Evolutionary conservation across 92 coral and sea anemone genomes (phyloP).

Genomic region (Micromussa lordhowensis): DNA sequence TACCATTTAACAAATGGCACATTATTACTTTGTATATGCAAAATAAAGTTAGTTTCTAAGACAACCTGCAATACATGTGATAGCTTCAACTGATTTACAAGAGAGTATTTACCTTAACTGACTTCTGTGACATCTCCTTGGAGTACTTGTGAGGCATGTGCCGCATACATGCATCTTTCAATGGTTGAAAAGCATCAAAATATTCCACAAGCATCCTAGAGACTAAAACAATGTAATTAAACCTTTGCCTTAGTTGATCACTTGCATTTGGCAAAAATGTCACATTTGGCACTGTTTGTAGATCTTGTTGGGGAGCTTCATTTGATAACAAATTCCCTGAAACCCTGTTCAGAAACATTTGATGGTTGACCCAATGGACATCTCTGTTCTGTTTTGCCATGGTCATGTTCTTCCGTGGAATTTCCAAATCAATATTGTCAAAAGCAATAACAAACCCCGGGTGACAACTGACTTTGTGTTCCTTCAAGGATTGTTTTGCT

Average conservation of each 20-base stretch:
- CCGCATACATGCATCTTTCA: slow-evolving; percentile 53
- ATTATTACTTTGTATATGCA: too few species aligned
- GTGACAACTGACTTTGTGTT: not conserved
- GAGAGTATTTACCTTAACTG: slow-evolving; percentile 35
- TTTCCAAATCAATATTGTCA: not conserved
- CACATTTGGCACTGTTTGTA: too few species aligned
- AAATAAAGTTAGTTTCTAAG: too few species aligned
- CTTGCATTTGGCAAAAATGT: too few species aligned
- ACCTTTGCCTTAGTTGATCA: not conserved
- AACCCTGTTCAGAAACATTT: not conserved
- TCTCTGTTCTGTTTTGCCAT: not conserved
- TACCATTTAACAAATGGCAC: too few species aligned
- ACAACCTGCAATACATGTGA: too few species aligned
- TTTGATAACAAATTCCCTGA: not conserved
- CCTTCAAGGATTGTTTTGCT: too few species aligned
- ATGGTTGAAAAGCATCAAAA: slow-evolving; percentile 46
- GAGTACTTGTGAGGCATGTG: slow-evolving; percentile 27
- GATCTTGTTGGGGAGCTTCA: not conserved
- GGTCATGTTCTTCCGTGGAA: not conserved
- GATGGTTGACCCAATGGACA: not conserved
- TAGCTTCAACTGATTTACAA: not conserved
- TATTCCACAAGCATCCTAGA: slow-evolving; percentile 53
- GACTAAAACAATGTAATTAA: slow-evolving; percentile 32
- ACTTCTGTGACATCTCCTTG: slow-evolving; percentile 58
- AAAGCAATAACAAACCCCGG: not conserved